Evolutionary conservation across 2,797 vertebrate species (phyloP), one percentile per base, ranked within the genome.

Genomic region (Cyprinodon diabolis): DNA sequence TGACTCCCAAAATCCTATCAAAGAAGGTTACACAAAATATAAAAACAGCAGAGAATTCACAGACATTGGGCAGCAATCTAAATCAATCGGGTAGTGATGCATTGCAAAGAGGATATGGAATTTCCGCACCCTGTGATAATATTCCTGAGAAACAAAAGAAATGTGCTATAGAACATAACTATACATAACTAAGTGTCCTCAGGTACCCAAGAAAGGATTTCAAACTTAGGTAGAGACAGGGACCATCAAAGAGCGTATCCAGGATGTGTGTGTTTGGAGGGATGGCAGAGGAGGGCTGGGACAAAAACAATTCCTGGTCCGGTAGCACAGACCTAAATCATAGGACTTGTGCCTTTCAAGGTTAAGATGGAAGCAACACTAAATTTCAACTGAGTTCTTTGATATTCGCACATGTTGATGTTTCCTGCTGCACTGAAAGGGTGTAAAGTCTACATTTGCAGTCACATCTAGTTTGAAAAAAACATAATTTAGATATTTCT

Each of bases 161-260:
- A 83, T 0, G 3, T 56, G 58, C 55, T 43, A 62, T 72, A 79
- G 67, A 89, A 89, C 87, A 43, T 5, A 43, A 43, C 40, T 92
- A 89, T 87, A 87, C 84, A 86, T 81, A 90, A 80, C 83, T 81
- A 87, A 89, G 90, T 84, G 90, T 90, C 84, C 72, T 87, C 75
- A 86, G 79, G 86, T 91, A 88, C 71, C 82, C 83, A 82, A 74
- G 87, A 78, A 85, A 88, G 84, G 85, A 72, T 84, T 82, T 67
- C 79, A 71, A 37, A 74, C 76, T 87, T 55, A 74, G 80, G 84
- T 68, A 55, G 17, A 77, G 7, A 17, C 84, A 76, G 54, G 43
- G 69, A 72, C 72, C 81, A 89, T 93, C 86, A 93, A 94, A 93
- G 84, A 84, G 70, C 7, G 69, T 63, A 83, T 91, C 65, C 90